Base-by-base conservation (phyloP, 2,888 invertebrate genomes). In the Tachina grossa region DNA sequence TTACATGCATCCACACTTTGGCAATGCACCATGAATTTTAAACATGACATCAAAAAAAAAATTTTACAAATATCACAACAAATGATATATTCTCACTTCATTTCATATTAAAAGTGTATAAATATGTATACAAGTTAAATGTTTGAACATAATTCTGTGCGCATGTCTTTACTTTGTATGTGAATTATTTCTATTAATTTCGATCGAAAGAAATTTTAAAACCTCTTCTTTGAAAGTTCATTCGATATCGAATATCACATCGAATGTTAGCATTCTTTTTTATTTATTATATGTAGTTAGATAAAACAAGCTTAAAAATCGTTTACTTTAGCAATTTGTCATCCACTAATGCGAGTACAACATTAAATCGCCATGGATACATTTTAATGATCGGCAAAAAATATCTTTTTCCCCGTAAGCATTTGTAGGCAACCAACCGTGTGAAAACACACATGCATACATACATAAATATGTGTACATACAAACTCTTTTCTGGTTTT, bases 1-100 rank as follows among this genome's bases (percentile, higher is more conserved):
- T 68, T 69, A 63, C 55, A 74, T 83, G 78, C 63, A 63, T 69
- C 57, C 57, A 79, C 79, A 66, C 79, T 65, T 79, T 79, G 79
- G 22, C 79, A 79, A 76, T 76, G 84, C 71, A 84, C 76, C 79
- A 76, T 84, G 80, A 79, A 84, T 84, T 80, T 84, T 76, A 80
- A 84, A 80, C 76, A 79, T 65, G 79, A 71, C 79, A 80, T 84
- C 71, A 79, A 84, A 79, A 49, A 31, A 76, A n/a, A 16, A 43
- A 63, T 66, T 19, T 5, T 53, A 63, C 1, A 11, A 47, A 45
- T n/a, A 59, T 9, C 47, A 79, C 39, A 59, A 31, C 47, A 72
- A 79, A 72, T 79, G 65, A 65, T 43, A 74, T 80, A 51, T 80
- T 74, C 72, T 74, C 80, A 80, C 72, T 57, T 80, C 55, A 72